phyloP scores from a whole-genome alignment of 2,888 invertebrate species.

The Drosophila subquinaria region DNA sequence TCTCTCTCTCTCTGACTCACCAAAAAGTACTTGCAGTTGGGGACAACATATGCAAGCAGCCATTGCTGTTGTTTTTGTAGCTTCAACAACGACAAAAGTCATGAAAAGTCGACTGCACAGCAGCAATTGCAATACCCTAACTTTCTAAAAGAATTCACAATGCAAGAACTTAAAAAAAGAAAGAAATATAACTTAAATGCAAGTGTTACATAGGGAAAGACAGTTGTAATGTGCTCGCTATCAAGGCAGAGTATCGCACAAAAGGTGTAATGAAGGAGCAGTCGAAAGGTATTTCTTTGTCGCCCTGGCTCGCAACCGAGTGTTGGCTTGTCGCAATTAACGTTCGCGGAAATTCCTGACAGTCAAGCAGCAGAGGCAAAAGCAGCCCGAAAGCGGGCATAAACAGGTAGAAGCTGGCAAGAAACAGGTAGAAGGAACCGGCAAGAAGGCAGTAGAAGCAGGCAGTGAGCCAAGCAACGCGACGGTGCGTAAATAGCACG shows the following conservation, averaged over 20 bases:
- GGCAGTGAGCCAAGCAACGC: slow-evolving; percentile 56
- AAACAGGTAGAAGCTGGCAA: slow-evolving; percentile 8
- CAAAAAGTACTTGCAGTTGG: slow-evolving; percentile 36
- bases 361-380: slow-evolving; percentile 35
- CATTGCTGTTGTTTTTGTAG: slow-evolving; percentile 44
- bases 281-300: slow-evolving; percentile 65
- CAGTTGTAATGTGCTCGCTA: neutral
- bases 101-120: neutral
- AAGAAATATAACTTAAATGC: neutral
- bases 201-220: neutral
- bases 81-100: slow-evolving; percentile 15
- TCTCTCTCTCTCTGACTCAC: neutral
- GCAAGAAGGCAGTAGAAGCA: slow-evolving; percentile 12
- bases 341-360: slow-evolving; percentile 80
- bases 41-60: slow-evolving; percentile 46
- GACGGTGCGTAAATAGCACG: slow-evolving; percentile 76
- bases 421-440: slow-evolving; percentile 4
- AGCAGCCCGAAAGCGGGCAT: slow-evolving; percentile 7
- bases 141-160: neutral
- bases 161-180: neutral
- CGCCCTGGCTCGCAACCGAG: slow-evolving; percentile 44
- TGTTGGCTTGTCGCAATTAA: slow-evolving; percentile 80
- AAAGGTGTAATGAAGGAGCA: slow-evolving; percentile 63
- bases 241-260: slow-evolving; percentile 24
- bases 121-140: slow-evolving; percentile 29